phyloP scores from a whole-genome alignment of 2,888 invertebrate species.

The Candidula unifasciata region DNA sequence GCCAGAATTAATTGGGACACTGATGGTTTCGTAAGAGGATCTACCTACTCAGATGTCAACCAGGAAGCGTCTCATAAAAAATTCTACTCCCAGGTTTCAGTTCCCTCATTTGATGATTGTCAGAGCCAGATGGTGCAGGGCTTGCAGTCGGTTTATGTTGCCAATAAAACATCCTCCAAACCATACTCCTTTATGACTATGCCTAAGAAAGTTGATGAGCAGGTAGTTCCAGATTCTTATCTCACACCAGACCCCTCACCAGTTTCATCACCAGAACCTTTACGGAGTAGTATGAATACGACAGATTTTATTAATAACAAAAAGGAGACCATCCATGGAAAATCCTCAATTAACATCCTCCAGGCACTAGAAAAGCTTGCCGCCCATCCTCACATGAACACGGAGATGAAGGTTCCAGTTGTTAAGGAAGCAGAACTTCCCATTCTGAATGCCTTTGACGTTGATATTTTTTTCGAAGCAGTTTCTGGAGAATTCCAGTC shows the following conservation, averaged over 20 bases:
- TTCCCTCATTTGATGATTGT: not conserved
- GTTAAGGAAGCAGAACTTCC: constrained; percentile 55
- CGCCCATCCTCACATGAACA: constrained; percentile 19
- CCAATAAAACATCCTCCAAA: constrained; percentile 44
- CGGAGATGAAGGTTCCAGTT: not conserved
- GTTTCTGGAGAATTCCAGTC: constrained; percentile 28
- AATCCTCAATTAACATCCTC: constrained; percentile 49
- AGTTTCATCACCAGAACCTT: constrained; percentile 67
- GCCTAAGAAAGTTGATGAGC: constrained; percentile 58
- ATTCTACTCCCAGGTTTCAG: constrained; percentile 29
- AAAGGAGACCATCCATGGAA: not conserved
- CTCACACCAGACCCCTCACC: constrained; percentile 73
- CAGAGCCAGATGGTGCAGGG: constrained; percentile 55
- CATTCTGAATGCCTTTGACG: constrained; percentile 56
- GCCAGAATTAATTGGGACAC: constrained; percentile 54
- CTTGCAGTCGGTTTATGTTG: constrained; percentile 58
- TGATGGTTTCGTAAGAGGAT: constrained; percentile 4
- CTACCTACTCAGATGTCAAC: not conserved
- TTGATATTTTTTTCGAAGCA: constrained; percentile 58
- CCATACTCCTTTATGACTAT: constrained; percentile 27
- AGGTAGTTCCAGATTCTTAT: constrained; percentile 70
- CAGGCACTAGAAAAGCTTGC: constrained; percentile 63
- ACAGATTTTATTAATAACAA: constrained; percentile 20
- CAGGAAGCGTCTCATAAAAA: constrained; percentile 39
- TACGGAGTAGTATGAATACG: constrained; percentile 14